Evolutionary conservation across 2,113 vertebrate genomes (phyloP), one percentile per base, ranked within the genome.

Genomic region (Nannobrachium achirus): DNA sequence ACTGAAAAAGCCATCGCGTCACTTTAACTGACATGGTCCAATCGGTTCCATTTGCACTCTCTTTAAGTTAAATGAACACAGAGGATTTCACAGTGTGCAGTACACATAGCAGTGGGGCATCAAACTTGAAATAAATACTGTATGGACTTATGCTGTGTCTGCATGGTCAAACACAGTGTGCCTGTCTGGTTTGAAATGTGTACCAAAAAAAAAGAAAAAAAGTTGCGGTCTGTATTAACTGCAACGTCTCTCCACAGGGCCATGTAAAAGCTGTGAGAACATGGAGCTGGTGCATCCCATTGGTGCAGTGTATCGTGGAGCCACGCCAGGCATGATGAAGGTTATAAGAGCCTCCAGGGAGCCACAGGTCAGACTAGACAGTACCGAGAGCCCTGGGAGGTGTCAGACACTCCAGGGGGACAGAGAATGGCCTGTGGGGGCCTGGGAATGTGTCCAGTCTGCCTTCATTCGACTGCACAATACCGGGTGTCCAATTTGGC

Each of bases 291-390:
- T 65, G 13, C 6, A 14, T 79, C 63, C 81, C 40, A 0, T 25
- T 1, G 20, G 75, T 66, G 41, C 19, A 25, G 9, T 72, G 41
- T 66, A 11, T 20, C 41, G 51, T 19, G 6, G 46, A 56, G 19
- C 41, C 39, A 51, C 0, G 20, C 48, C 46, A 40, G 61, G 39
- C 42, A 20, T 10, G 55, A 63, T 64, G 70, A 77, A 63, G 66
- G 50, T 33, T 66, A 15, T 66, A 73, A 19, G 69, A 82, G 66
- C 77, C 78, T 80, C 73, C 69, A 68, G 71, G 77, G 80, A 80
- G 76, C 73, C 53, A 59, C 11, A 38, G 75, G 72, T 80, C 78
- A 75, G 48, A 81, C 39, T n/a, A 61, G 66, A 71, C 20, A 8
- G 40, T 13, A 65, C 45, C 13, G 49, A 57, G 50, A 64, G 63